Evolutionary conservation across 2,113 vertebrate genomes (phyloP), one percentile per base, ranked within the genome.

Genomic region (Aspiorhynchus laticeps): DNA sequence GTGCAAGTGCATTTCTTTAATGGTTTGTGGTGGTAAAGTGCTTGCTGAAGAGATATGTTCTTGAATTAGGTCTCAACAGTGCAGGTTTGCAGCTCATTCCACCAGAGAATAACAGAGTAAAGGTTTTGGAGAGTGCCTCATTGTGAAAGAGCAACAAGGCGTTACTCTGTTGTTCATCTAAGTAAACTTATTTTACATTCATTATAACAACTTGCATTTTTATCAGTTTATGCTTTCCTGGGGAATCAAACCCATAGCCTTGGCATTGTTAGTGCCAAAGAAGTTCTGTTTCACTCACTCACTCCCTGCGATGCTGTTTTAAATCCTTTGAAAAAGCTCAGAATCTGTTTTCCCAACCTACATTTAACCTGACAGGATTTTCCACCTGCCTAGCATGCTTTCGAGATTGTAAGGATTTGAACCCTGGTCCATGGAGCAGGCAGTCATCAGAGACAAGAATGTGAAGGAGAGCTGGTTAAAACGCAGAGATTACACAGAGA

Each of bases 381-480:
- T 84, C 69, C 80, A 67, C 76, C 76, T 76, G 56, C 43, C 38
- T 36, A 28, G 43, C 31, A 10, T 71, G 53, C 71, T 84, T 65
- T 74, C 12, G 5, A 61, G 51, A 73, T 79, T 76, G 48, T 74
- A 76, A 73, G 24, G 43, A 83, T 74, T 80, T 71, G 28, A 80
- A 79, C 43, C 63, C 80, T 38, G 75, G 80, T 41, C 82, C 36
- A 7, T 43, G 46, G 67, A 81, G 65, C 78, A 76, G 77, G 38
- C 83, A 59, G 41, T 24, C 43, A 83, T 79, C 79, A 85, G 71
- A 84, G 69, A 78, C 26, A 31, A 67, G 76, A 24, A 53, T 74
- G 84, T 78, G 17, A 75, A 41, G 46, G 14, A 43, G 79, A 76
- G 83, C 80, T 85, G 71, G 65, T 89, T 85, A 87, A 89, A 87